These are phyloP conservation scores for Isoperla grammatica DNA, from an alignment of 2,888 invertebrate species.

Conservation along the genomic window DNA sequence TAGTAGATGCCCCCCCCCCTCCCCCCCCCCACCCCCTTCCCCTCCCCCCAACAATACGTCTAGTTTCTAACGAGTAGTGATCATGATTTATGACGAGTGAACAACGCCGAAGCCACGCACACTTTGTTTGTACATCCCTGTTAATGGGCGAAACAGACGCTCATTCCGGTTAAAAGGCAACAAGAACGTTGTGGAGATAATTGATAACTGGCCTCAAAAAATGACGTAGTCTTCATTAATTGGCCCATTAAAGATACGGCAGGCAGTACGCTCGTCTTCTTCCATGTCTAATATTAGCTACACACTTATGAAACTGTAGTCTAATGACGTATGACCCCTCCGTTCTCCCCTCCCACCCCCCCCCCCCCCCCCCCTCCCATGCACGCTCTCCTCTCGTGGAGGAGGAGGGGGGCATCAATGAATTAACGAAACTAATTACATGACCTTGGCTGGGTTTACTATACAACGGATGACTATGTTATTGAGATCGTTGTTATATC, in stretches of 20 bases:
- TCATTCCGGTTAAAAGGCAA: no score
- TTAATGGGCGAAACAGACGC: no score
- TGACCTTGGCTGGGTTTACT: background rate
- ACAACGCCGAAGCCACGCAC: no score
- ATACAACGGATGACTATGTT: no score
- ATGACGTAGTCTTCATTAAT: conserved; percentile 3
- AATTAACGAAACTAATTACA: conserved; percentile 1
- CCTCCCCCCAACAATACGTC: no score
- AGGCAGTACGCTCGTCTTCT: background rate
- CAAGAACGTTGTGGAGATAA: background rate
- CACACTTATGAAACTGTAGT: background rate
- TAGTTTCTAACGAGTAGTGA: no score
- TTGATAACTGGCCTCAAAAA: background rate
- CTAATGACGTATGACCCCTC: conserved; percentile 1
- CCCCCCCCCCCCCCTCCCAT: background rate
- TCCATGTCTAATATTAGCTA: background rate
- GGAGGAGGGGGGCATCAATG: conserved; percentile 3
- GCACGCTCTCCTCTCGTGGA: background rate
- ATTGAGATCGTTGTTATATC: no score
- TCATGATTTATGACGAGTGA: no score
- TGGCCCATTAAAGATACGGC: background rate
- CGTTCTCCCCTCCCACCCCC: background rate
- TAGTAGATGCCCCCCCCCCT: no score
- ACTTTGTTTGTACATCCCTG: no score
- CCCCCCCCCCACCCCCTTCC: no score